These are phyloP conservation scores for Copidosoma floridanum DNA, from an alignment of 1,140 invertebrate genomes.

Conservation along the genomic window DNA sequence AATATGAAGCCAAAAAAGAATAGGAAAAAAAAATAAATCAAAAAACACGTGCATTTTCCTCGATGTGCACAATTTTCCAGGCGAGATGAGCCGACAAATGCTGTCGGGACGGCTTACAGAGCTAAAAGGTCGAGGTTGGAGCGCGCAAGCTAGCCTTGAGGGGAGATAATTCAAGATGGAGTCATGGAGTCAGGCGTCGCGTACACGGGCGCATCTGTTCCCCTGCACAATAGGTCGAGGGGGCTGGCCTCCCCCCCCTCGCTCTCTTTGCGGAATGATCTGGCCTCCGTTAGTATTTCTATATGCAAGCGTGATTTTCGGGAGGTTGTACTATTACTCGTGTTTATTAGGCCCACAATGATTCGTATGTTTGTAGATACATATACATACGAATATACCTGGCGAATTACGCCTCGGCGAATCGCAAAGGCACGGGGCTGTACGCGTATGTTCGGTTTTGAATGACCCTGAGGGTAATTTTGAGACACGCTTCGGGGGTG, in stretches of 20 bases:
- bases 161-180: slow-evolving; percentile 52
- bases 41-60: not conserved
- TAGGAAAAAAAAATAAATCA: slow-evolving; percentile 6
- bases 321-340: no score
- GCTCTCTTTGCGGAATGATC: no score
- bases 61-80: slow-evolving; percentile 14
- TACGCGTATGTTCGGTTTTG: no score
- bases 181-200: slow-evolving; percentile 48
- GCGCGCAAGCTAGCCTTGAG: not conserved
- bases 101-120: not conserved
- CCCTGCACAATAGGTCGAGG: slow-evolving; percentile 8
- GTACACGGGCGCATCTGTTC: slow-evolving; percentile 6
- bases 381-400: no score
- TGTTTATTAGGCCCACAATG: no score
- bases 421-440: not conserved
- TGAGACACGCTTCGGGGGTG: no score
- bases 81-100: not conserved
- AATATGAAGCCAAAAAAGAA: not conserved
- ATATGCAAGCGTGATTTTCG: no score
- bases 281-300: no score
- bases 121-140: not conserved
- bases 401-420: slow-evolving; percentile 25
- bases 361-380: no score
- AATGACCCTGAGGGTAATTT: no score
- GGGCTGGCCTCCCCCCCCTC: not conserved